Evolutionary conservation across 2,797 vertebrate species (phyloP), one percentile per base, ranked within the genome.

Genomic region (Acrossocheilus wenchowensis): DNA sequence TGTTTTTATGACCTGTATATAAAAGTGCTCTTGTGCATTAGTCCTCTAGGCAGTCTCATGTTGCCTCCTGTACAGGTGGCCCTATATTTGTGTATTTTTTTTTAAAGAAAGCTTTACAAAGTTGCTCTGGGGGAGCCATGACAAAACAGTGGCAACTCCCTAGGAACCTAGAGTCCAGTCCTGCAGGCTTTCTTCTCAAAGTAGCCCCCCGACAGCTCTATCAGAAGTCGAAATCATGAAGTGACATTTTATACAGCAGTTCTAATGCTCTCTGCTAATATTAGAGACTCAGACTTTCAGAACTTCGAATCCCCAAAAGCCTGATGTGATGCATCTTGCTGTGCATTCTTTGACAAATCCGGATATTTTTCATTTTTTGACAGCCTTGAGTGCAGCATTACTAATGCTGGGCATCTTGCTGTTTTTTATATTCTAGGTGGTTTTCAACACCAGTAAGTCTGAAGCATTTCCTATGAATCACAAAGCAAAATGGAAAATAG

Each of bases 211-310:
- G 62, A 68, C 79, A 68, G 62, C 7, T 23, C 79, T 9, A 81
- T 50, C 26, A 68, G 43, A 66, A 68, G 62, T 17, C 62, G 4
- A 43, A 79, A 81, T 81, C 15, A 19, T 19, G 17, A 66, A 45
- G 26, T 50, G 79, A 81, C 26, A 68, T 81, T 81, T 68, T 81
- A 12, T 66, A 11, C 39, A 43, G 39, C 39, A 48, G 17, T 41
- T 26, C 41, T 80, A 48, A 79, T 64, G 78, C 39, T n/a, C 52
- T 78, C 36, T 45, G 57, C 57, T 30, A 43, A 79, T 45, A 64
- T 64, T 45, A 19, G n/a, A 79, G 23, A 60, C 30, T 52, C 73
- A 11, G 11, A n/a, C 19, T 60, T 36, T 43, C 54, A 60, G 14
- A 26, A 43, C 21, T 4, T n/a, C 4, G 11, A 43, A 15, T 23